These are phyloP conservation scores for Gavialis gangeticus DNA, from an alignment of 2,113 vertebrate genomes.

Conservation along the genomic window DNA sequence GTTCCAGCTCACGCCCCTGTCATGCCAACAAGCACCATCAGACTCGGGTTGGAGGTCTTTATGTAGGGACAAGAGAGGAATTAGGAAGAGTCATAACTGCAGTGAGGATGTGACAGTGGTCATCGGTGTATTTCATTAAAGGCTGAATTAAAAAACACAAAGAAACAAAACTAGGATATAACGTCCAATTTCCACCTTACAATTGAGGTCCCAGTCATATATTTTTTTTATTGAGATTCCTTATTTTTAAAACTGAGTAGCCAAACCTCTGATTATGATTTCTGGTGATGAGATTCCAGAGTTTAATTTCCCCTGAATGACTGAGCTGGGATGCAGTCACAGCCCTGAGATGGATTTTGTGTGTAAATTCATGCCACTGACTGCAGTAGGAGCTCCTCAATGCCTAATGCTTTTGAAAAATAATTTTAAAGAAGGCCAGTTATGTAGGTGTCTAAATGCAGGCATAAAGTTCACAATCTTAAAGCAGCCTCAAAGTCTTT, in stretches of 20 bases:
- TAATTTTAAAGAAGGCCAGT: neutral
- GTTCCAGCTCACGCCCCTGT: neutral
- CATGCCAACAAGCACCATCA: neutral
- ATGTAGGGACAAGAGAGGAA: neutral
- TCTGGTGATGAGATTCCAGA: neutral
- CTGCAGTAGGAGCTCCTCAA: neutral
- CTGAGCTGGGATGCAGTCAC: neutral
- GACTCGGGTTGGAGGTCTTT: neutral
- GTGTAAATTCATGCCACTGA: neutral
- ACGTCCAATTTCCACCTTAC: neutral
- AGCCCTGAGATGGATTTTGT: neutral
- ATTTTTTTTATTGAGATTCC: neutral
- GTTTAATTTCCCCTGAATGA: neutral
- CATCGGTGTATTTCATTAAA: neutral
- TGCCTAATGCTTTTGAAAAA: neutral
- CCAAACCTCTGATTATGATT: neutral
- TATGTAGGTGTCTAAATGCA: accelerated
- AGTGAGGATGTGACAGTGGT: neutral
- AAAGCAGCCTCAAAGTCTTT: too few relatives aligned
- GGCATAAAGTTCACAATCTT: neutral
- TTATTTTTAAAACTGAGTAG: neutral
- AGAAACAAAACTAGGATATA: neutral
- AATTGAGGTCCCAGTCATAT: conserved; percentile 10
- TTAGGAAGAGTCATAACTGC: conserved; percentile 12
- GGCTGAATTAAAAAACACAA: neutral